Conservation (phyloP, 2,113 vertebrate species). For the Candoia aspera region DNA sequence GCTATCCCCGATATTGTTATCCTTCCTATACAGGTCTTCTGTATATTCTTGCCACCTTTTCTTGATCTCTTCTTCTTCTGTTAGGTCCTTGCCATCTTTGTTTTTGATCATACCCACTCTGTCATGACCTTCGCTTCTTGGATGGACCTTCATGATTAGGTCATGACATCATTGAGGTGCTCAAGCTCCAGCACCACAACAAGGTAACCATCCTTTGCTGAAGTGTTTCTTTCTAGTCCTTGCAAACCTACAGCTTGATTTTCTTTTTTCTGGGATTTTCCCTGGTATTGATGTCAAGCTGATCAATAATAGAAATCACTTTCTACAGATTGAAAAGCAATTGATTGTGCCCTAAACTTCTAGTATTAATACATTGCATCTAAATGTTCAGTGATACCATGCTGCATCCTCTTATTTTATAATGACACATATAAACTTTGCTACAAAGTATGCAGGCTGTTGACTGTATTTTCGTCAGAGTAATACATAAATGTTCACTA, state of each 20-base stretch:
- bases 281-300: background rate
- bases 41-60: too few species aligned
- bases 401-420: background rate
- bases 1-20: too few species aligned
- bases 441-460: conserved; percentile 6
- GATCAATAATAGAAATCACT: background rate
- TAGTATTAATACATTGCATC: background rate
- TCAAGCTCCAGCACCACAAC: too few species aligned
- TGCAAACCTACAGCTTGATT: background rate
- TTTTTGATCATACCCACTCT: too few species aligned
- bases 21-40: too few species aligned
- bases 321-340: background rate
- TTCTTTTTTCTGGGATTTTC: background rate
- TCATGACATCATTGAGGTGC: too few species aligned
- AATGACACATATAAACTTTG: background rate
- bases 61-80: too few species aligned
- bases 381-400: background rate
- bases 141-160: too few species aligned
- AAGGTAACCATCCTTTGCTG: too few species aligned
- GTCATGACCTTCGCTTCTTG: too few species aligned
- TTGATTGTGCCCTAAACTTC: background rate
- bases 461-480: conserved; percentile 24
- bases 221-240: too few species aligned
- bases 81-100: too few species aligned
- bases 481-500: conserved; percentile 16